Evolutionary conservation across 2,797 vertebrate genomes (phyloP), one percentile per base, ranked within the genome.

Genomic region (Lepilemur ruficaudatus): DNA sequence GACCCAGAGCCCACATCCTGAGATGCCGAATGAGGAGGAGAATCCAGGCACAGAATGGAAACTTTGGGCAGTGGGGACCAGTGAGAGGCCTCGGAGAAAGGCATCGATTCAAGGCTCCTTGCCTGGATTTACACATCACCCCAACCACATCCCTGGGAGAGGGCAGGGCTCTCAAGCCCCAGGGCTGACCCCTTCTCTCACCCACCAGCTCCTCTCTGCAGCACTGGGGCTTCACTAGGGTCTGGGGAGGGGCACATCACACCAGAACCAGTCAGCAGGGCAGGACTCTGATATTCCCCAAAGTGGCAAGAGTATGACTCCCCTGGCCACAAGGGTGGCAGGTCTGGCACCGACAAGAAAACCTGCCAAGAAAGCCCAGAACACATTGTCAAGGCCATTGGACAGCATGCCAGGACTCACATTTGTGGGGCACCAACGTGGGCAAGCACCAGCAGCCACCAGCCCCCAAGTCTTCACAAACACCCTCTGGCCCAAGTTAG

Each of bases 241-340:
- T 99, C 98, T 7, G 99, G 99, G 22, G 99, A 99, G 15, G 97
- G 98, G 97, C 99, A 99, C 98, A 98, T 99, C 95, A 99, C 99
- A 48, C 99, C 99, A 1, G 98, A 97, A 7, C 98, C 97, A 2
- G 99, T 99, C 98, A 99, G 80, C 1, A 98, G 95, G 63, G 99
- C 99, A 4, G 99, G 99, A 96, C 99, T 99, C 97, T 98, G 98
- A 28, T 97, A 98, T 75, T 99, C 99, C 97, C 99, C 98, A 63
- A 99, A 99, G 97, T 98, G 99, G 98, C 99, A 99, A 0, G 99
- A 99, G 97, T 99, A 99, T 2, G 98, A 99, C 97, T 99, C 99
- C 15, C 98, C 99, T 0, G 98, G 98, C n/a, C 94, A 98, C 38
- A 99, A 98, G 70, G 98, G 93, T 0, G 99, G 99, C n/a, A 99